Conservation (phyloP, 2,888 invertebrate genomes). For the Chirona hameri region DNA sequence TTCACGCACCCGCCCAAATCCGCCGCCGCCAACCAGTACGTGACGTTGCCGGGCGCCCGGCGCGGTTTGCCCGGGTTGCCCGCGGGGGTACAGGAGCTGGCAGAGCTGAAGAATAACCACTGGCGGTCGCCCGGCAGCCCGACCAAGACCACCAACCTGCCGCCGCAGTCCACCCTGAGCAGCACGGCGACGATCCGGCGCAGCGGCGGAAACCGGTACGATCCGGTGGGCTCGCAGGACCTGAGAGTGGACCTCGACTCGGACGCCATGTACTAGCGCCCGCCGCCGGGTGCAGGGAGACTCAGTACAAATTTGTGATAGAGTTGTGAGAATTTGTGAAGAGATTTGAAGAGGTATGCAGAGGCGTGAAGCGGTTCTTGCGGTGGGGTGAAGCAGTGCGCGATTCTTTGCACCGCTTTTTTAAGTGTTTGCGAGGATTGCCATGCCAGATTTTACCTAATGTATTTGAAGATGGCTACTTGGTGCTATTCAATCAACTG, state of each 20-base stretch:
- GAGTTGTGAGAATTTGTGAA: not conserved
- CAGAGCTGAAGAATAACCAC: not conserved
- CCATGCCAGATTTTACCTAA: too few relatives aligned
- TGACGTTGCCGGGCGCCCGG: not conserved
- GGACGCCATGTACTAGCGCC: not conserved
- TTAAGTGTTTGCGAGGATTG: too few relatives aligned
- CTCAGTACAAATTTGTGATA: constrained; percentile 24
- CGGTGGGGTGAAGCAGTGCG: too few relatives aligned
- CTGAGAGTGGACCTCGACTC: not conserved
- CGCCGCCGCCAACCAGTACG: not conserved
- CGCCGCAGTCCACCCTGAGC: not conserved
- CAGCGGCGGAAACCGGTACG: not conserved
- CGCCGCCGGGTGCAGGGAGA: too few relatives aligned
- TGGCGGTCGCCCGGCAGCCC: not conserved
- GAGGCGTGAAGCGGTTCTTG: too few relatives aligned
- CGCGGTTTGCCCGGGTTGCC: not conserved
- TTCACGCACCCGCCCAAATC: not conserved
- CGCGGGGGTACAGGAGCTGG: not conserved
- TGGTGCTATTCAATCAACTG: too few relatives aligned
- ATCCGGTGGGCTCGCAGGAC: not conserved
- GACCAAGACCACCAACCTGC: not conserved
- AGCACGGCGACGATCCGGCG: not conserved
- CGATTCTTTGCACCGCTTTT: too few relatives aligned
- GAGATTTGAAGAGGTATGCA: not conserved
- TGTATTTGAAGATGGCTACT: too few relatives aligned